These are phyloP conservation scores for Stenolophus ochropezus DNA, from an alignment of 2,888 invertebrate genomes.

Conservation along the genomic window DNA sequence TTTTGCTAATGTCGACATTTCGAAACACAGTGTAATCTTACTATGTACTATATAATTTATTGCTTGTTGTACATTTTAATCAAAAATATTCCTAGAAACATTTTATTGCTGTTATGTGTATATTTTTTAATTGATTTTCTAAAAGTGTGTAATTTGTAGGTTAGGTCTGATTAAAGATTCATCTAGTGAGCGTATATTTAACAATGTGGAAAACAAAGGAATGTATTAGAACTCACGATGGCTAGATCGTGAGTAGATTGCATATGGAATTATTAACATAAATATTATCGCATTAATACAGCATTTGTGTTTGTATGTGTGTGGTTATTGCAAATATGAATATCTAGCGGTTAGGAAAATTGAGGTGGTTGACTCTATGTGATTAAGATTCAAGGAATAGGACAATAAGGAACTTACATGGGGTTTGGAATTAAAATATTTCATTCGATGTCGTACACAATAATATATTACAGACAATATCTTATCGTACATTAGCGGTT, in stretches of 20 bases:
- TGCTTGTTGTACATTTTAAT: too few species aligned
- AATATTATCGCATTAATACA: background rate
- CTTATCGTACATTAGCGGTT: too few species aligned
- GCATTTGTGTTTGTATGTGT: background rate
- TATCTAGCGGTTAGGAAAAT: background rate
- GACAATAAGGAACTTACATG: background rate
- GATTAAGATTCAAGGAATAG: background rate
- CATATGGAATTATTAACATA: background rate
- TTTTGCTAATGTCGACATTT: background rate
- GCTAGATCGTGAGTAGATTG: slow-evolving; percentile 21
- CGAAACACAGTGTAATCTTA: too few species aligned
- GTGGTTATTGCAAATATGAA: background rate
- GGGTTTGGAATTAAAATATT: too few species aligned
- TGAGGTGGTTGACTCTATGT: background rate
- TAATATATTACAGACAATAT: too few species aligned
- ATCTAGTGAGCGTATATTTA: background rate
- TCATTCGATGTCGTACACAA: too few species aligned
- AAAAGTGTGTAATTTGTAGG: too few species aligned
- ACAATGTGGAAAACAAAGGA: background rate
- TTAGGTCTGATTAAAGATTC: background rate
- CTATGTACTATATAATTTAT: too few species aligned
- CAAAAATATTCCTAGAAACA: too few species aligned
- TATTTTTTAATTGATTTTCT: too few species aligned
- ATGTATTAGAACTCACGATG: slow-evolving; percentile 12
- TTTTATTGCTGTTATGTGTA: too few species aligned